phyloP scores from a whole-genome alignment of 2,797 vertebrate species.

The Natrix natrix region DNA sequence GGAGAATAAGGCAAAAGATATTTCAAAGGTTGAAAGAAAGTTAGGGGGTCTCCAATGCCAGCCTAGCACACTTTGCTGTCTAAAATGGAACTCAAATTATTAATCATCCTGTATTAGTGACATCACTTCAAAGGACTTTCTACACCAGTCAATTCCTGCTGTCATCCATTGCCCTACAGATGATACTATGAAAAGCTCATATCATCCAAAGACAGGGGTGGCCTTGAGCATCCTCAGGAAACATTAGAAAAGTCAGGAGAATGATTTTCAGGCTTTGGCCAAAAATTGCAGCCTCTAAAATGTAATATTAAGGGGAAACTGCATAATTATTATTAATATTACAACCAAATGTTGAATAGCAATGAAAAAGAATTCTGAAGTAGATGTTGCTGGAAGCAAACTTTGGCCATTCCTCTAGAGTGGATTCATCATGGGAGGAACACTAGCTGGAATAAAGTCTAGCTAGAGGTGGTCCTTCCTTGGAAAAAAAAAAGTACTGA shows the following conservation, averaged over 20 bases:
- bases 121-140: neutral
- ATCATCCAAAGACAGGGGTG: neutral
- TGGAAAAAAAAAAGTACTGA: neutral
- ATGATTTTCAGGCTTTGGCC: neutral
- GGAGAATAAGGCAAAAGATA: neutral
- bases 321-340: neutral
- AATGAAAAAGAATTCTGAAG: neutral
- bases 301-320: neutral
- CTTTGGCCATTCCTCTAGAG: neutral
- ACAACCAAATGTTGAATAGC: neutral
- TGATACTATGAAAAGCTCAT: neutral
- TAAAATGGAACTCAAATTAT: neutral
- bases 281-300: neutral
- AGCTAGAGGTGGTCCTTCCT: neutral
- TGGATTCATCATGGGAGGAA: neutral
- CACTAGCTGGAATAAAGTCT: neutral
- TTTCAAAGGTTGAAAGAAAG: neutral
- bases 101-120: neutral
- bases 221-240: neutral
- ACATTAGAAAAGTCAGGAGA: neutral
- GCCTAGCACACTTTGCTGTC: neutral
- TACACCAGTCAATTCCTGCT: neutral
- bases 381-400: neutral
- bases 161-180: neutral
- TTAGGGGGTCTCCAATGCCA: neutral